Evolutionary conservation across 23 tunicate genomes (phyloP).

Genomic region (Trididemnum nubilum): DNA sequence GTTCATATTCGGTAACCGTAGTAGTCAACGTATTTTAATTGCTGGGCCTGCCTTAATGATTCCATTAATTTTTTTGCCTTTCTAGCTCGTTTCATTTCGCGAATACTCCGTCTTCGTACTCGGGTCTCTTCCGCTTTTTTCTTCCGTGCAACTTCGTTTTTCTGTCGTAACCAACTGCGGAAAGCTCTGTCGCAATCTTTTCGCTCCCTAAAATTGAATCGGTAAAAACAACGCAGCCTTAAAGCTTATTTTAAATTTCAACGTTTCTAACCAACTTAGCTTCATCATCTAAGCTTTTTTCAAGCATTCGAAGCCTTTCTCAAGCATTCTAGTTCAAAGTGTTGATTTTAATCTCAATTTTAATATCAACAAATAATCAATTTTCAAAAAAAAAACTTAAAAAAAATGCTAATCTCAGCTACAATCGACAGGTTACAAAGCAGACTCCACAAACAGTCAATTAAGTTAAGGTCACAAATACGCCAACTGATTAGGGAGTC

Average conservation of each 20-base stretch:
- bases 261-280: too few relatives aligned
- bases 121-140: constrained; percentile 32
- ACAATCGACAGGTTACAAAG: too few relatives aligned
- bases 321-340: background rate
- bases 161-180: constrained; percentile 61
- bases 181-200: constrained; percentile 70
- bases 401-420: too few relatives aligned
- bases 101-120: constrained; percentile 34
- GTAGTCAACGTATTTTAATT: constrained; percentile 84
- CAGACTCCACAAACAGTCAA: too few relatives aligned
- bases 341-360: too few relatives aligned
- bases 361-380: too few relatives aligned
- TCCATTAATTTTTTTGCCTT: constrained; percentile 62
- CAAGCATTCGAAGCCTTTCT: background rate
- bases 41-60: constrained; percentile 68
- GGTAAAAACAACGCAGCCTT: too few relatives aligned
- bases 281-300: background rate
- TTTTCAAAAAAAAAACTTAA: too few relatives aligned
- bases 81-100: constrained; percentile 54
- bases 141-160: constrained; percentile 45
- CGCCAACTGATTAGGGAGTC: too few relatives aligned
- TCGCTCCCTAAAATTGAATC: constrained; percentile 53
- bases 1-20: constrained; percentile 78
- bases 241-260: too few relatives aligned
- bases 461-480: too few relatives aligned